Percentiles rank a stretch among this genome's conserved stretches.
phyloP scores from a whole-genome alignment of 2,888 invertebrate species.

The Molorchus minor region DNA sequence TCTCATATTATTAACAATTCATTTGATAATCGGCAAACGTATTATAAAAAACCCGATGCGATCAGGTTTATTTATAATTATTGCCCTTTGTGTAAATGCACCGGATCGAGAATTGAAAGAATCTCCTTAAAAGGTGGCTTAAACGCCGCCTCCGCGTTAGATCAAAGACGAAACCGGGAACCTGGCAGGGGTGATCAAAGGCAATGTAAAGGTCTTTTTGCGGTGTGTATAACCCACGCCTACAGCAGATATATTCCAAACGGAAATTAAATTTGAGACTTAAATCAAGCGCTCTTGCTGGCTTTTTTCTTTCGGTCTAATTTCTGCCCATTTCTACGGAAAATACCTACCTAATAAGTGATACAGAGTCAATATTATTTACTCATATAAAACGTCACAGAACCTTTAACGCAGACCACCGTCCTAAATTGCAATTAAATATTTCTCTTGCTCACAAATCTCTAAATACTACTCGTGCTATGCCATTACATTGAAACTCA shows the following conservation, averaged over 20 bases:
- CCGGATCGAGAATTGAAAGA: slow-evolving; percentile 9
- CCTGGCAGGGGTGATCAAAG: slow-evolving; percentile 37
- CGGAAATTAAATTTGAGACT: slow-evolving; percentile 48
- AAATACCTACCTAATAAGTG: no score
- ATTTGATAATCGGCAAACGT: no score
- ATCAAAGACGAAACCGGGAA: slow-evolving; percentile 22
- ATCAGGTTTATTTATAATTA: slow-evolving; percentile 11
- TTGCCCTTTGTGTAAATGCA: slow-evolving; percentile 14
- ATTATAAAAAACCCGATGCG: neutral
- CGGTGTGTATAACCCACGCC: slow-evolving; percentile 32
- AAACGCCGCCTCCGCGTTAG: slow-evolving; percentile 25
- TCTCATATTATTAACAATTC: no score
- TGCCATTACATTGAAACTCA: no score
- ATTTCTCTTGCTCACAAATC: no score
- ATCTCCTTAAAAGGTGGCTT: slow-evolving; percentile 21
- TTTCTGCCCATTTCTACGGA: no score
- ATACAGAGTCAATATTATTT: no score
- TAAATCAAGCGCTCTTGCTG: slow-evolving; percentile 38
- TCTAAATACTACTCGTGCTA: no score
- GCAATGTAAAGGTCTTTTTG: slow-evolving; percentile 35
- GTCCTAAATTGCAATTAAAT: no score
- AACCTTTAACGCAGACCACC: no score
- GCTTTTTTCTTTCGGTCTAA: slow-evolving; percentile 30
- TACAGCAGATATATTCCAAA: slow-evolving; percentile 28
- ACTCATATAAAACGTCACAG: no score